Conservation (phyloP, 2,888 invertebrate genomes). For the Cryptus armator region DNA sequence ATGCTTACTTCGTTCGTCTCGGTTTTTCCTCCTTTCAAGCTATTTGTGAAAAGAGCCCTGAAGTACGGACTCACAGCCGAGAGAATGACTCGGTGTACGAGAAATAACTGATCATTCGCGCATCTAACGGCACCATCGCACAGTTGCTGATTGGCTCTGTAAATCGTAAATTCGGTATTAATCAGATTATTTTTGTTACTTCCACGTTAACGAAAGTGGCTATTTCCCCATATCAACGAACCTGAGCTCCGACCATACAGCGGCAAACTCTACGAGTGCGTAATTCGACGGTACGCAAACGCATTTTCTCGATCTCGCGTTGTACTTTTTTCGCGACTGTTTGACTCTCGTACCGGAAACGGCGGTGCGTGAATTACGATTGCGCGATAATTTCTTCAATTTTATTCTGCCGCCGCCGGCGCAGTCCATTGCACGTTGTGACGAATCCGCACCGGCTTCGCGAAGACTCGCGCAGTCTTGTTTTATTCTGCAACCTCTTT, state of each 20-base stretch:
- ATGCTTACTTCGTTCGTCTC: constrained; percentile 87
- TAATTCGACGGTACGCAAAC: constrained; percentile 88
- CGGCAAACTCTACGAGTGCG: constrained; percentile 88
- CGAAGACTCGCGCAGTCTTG: constrained; percentile 55
- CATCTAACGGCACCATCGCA: constrained; percentile 91
- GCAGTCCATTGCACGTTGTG: constrained; percentile 54
- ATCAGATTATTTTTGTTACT: neutral
- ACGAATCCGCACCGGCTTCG: constrained; percentile 37
- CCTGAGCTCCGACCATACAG: constrained; percentile 89
- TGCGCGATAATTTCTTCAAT: constrained; percentile 72
- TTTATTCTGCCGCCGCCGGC: constrained; percentile 70
- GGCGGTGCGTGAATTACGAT: constrained; percentile 72
- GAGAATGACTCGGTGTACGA: constrained; percentile 90
- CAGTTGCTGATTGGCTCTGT: constrained; percentile 87
- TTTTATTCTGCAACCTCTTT: constrained; percentile 6
- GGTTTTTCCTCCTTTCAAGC: constrained; percentile 86
- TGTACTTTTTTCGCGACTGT: constrained; percentile 74
- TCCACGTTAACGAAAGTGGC: no score
- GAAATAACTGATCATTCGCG: constrained; percentile 88
- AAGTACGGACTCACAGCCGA: constrained; percentile 92
- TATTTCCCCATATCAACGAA: constrained; percentile 46
- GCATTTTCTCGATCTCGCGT: constrained; percentile 85
- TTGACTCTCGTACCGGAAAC: constrained; percentile 71
- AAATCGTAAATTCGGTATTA: constrained; percentile 14
- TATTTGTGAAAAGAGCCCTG: constrained; percentile 90